Conservation (phyloP, 1,140 invertebrate genomes). For the Drosophila lacertosa region DNA sequence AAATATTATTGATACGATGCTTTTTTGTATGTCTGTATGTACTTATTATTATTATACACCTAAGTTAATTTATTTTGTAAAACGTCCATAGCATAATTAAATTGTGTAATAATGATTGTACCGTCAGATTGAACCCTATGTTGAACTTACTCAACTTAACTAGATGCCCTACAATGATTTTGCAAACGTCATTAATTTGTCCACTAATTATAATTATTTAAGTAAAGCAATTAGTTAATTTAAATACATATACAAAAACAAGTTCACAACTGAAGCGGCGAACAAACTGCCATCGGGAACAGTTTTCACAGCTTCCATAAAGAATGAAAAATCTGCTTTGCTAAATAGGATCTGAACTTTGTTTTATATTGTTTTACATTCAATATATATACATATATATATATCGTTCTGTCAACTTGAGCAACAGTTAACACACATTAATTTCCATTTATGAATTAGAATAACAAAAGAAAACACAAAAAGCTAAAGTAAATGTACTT, state of each 20-base stretch:
- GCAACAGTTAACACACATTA: slow-evolving; percentile 1
- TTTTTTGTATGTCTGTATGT: slow-evolving; percentile 20
- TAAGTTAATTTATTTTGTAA: slow-evolving; percentile 46
- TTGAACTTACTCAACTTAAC: slow-evolving; percentile 20
- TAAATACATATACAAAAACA: slow-evolving; percentile 20
- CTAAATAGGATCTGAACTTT: not conserved
- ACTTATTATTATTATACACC: slow-evolving; percentile 24
- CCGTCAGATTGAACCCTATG: slow-evolving; percentile 10
- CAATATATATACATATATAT: slow-evolving; percentile 3
- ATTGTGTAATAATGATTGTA: slow-evolving; percentile 46
- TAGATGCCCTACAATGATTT: slow-evolving; percentile 16
- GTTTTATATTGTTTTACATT: too few relatives aligned
- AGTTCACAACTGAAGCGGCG: slow-evolving; percentile 2
- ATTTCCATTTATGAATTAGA: slow-evolving; percentile 30
- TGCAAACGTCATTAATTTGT: slow-evolving; percentile 41
- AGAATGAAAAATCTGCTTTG: not conserved
- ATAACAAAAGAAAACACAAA: too few relatives aligned
- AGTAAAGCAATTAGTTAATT: slow-evolving; percentile 79
- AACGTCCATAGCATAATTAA: slow-evolving; percentile 73
- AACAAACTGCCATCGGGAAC: slow-evolving; percentile 24
- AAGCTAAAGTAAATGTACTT: slow-evolving; percentile 12
- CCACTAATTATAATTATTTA: slow-evolving; percentile 68
- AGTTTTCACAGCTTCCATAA: not conserved
- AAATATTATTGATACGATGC: slow-evolving; percentile 17
- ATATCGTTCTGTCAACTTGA: not conserved